Evolutionary conservation across 2,888 invertebrate species (phyloP).

Genomic region (Belgica antarctica): DNA sequence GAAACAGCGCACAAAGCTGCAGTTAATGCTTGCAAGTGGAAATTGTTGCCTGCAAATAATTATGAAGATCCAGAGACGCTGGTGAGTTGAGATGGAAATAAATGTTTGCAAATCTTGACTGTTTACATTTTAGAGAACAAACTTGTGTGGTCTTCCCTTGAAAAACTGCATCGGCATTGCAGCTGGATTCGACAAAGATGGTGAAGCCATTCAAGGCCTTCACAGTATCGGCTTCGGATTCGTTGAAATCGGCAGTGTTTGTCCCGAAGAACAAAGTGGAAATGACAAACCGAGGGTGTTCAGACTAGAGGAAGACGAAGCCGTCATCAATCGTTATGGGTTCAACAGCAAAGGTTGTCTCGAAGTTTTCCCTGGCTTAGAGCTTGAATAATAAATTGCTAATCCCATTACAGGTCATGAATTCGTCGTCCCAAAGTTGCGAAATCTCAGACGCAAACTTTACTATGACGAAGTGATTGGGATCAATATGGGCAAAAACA

Average conservation of each 20-base stretch:
- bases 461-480: constrained; percentile 71
- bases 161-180: constrained; percentile 95
- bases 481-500: constrained; percentile 96
- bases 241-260: constrained; percentile 94
- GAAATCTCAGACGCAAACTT: constrained; percentile 57
- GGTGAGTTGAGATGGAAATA: no score
- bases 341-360: constrained; percentile 90
- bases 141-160: constrained; percentile 53
- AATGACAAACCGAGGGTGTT: constrained; percentile 93
- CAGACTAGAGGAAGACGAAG: constrained; percentile 76
- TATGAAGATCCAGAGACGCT: constrained; percentile 64
- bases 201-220: constrained; percentile 81
- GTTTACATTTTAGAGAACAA: constrained; percentile 27
- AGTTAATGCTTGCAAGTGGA: constrained; percentile 72
- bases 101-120: no score
- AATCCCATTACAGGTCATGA: constrained; percentile 68
- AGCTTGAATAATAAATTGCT: neutral
- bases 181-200: constrained; percentile 98
- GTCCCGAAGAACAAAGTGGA: constrained; percentile 88
- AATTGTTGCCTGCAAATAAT: constrained; percentile 64
- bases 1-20: constrained; percentile 82
- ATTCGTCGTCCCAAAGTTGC: constrained; percentile 66
- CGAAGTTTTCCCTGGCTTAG: neutral
- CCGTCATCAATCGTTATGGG: constrained; percentile 90
- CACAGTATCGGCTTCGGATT: constrained; percentile 88